Evolutionary conservation across 2,113 vertebrate genomes (phyloP), one percentile per base, ranked within the genome.

Genomic region (Gasterosteus nipponicus): DNA sequence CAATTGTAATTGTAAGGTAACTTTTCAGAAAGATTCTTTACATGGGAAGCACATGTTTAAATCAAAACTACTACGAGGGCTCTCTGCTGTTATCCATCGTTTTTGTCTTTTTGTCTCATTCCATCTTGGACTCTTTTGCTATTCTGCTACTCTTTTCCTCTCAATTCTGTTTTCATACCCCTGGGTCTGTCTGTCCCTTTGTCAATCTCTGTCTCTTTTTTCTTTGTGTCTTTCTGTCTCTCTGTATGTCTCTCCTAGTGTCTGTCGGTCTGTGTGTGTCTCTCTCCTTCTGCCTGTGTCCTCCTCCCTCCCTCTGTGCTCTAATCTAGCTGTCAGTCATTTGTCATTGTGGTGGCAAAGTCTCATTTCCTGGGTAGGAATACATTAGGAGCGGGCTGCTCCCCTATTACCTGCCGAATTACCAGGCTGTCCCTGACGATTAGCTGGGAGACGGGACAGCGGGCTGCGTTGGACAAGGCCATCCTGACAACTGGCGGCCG

Each of bases 271-370:
- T 3, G 5, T 4, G 33, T 35, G 33, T 35, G 33, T 39, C 73
- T 18, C 44, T 54, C 62, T 26, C 35, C 33, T 35, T 38, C 35
- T 5, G 35, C 6, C 35, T 38, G 35, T 38, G 35, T 38, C 46
- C 0, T 46, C 75, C 63, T 68, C 62, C 35, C 38, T 22, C 69
- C 47, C 61, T 79, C 81, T 64, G 56, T 3, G 58, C 64, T 80
- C 63, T 90, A 87, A 89, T 89, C 81, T 77, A 78, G 69, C 86
- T 91, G 89, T 90, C 90, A 89, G 11, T 92, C 91, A 91, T 83
- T 77, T 90, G 88, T 90, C 88, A 86, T 22, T 18, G 15, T 22
- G 69, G 53, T 76, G 76, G 82, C 76, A 84, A 66, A 89, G 82
- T 87, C 88, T 89, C 86, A 89, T 90, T 91, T 89, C 84, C 85